phyloP scores from a whole-genome alignment of 1,140 invertebrate species.

The Leptinotarsa defecta region DNA sequence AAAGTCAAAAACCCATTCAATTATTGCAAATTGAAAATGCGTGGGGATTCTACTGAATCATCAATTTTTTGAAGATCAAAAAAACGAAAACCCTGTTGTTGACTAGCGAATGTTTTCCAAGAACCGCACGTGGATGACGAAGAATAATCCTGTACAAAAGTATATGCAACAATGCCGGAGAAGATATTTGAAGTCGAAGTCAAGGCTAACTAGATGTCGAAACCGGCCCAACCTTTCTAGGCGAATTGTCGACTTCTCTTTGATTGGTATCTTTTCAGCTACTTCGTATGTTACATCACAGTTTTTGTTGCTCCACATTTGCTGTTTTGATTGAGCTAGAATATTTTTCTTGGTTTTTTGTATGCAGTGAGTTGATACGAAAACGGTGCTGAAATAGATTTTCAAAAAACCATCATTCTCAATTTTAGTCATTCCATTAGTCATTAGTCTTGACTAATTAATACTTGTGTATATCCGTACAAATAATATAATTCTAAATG shows the following conservation, averaged over 20 bases:
- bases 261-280: slow-evolving; percentile 1
- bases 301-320: neutral
- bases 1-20: neutral
- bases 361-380: no score
- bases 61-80: neutral
- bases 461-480: no score
- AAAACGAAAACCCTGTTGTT: neutral
- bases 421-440: no score
- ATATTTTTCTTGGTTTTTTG: no score
- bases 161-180: neutral
- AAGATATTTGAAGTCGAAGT: slow-evolving; percentile 4
- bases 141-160: neutral
- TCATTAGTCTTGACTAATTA: no score
- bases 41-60: neutral
- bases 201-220: slow-evolving; percentile 20
- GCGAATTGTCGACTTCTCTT: slow-evolving; percentile 8
- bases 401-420: no score
- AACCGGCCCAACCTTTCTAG: neutral
- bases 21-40: neutral
- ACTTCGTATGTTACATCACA: slow-evolving; percentile 2
- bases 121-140: neutral
- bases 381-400: no score
- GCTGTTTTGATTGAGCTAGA: no score
- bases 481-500: no score
- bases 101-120: neutral